Evolutionary conservation across 2,113 vertebrate genomes (phyloP), one percentile per base, ranked within the genome.

Genomic region (Hypomesus transpacificus): DNA sequence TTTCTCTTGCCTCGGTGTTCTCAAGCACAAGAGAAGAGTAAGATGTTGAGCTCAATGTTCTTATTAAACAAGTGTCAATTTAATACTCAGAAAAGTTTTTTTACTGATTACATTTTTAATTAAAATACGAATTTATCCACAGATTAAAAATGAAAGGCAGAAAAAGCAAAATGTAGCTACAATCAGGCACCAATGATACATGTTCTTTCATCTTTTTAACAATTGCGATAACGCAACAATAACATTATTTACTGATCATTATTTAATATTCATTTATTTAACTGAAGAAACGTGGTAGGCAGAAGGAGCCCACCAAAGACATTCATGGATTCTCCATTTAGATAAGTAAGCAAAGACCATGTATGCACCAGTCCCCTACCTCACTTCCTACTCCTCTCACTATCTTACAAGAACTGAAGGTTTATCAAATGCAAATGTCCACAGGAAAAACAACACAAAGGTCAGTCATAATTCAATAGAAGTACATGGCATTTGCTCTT

Each of bases 121-220:
- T 92, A 91, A 92, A 92, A 92, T 91, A 91, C 84, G 86, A 91
- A 91, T 90, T 92, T 90, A 88, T 90, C 87, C 89, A 92, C 89
- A 90, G 87, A 90, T 90, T 91, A 91, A 91, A 92, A 92, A 93
- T 87, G 84, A 91, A 90, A 89, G 89, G 88, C 87, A 91, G 87
- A 90, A 89, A 90, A 92, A 91, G 87, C 86, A 88, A 90, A 91
- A 89, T 87, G 87, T 89, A 90, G 91, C 91, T 92, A 93, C 90
- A 92, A 81, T 92, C 89, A 92, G 89, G 91, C 90, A 93, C 91
- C 90, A 90, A 91, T 89, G 89, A 91, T 91, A 91, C 88, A 89
- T 87, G 82, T 88, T 71, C 72, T 84, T 77, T 88, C 83, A 82
- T 83, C 74, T 83, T 83, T 86, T 88, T 80, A 91, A 91, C 88